Percentiles rank a stretch among this genome's conserved stretches.
These are phyloP conservation scores for Boleophthalmus pectinirostris DNA, from an alignment of 2,113 vertebrate genomes.

Conservation along the genomic window DNA sequence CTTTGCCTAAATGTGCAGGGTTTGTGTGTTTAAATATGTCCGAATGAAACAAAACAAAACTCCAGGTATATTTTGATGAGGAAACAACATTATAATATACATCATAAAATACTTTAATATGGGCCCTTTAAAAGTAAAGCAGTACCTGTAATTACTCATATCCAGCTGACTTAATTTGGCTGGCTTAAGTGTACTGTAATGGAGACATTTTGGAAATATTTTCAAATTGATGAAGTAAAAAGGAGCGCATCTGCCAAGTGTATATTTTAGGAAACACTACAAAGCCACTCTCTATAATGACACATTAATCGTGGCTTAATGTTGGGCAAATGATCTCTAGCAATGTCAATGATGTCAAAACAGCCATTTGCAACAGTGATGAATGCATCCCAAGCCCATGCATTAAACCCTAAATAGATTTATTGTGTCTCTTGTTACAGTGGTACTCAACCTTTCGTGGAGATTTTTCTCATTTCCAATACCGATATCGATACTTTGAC, in stretches of 20 bases:
- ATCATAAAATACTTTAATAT: too few relatives aligned
- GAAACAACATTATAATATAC: too few relatives aligned
- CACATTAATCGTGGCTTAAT: not conserved
- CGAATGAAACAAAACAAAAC: too few relatives aligned
- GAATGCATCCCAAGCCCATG: not conserved
- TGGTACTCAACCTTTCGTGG: too few relatives aligned
- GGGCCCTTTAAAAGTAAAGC: not conserved
- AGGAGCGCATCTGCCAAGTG: not conserved
- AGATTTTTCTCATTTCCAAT: too few relatives aligned
- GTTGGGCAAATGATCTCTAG: not conserved
- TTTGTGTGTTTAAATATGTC: too few relatives aligned
- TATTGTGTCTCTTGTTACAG: not conserved
- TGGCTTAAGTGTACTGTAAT: not conserved
- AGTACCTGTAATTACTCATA: not conserved
- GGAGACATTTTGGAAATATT: not conserved
- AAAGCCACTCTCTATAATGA: not conserved
- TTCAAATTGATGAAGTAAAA: not conserved
- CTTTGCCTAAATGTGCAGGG: too few relatives aligned
- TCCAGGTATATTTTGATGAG: too few relatives aligned
- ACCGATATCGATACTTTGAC: too few relatives aligned
- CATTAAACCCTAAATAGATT: not conserved
- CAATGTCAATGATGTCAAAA: not conserved
- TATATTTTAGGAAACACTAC: not conserved
- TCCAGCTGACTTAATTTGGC: not conserved
- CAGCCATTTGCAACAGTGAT: not conserved